Conservation (phyloP, 2,113 vertebrate species). For the Ancistrus triradiatus region DNA sequence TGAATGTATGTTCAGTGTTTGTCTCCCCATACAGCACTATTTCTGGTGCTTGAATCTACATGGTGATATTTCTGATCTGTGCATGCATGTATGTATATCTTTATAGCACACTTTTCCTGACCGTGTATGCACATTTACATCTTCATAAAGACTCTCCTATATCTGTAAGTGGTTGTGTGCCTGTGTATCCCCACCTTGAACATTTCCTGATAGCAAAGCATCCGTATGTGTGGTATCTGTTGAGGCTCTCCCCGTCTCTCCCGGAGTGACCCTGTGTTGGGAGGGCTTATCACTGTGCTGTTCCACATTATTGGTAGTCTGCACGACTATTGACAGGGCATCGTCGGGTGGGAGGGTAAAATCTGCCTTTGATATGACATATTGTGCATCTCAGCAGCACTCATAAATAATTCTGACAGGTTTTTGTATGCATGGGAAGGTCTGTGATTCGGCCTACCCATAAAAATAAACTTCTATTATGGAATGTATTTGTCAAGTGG, state of each 20-base stretch:
- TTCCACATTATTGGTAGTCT: constrained; percentile 97
- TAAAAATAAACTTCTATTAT: constrained; percentile 99
- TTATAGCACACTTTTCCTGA: too few species aligned
- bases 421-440: constrained; percentile 99
- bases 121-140: neutral
- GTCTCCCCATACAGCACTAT: too few species aligned
- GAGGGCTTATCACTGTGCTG: constrained; percentile 81
- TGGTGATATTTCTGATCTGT: too few species aligned
- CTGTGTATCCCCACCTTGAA: neutral
- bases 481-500: constrained; percentile 99
- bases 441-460: constrained; percentile 99
- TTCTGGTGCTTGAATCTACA: too few species aligned
- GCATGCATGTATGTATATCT: too few species aligned
- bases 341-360: constrained; percentile 82
- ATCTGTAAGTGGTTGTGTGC: constrained; percentile 5
- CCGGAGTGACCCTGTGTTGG: constrained; percentile 74
- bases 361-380: constrained; percentile 99
- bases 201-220: neutral
- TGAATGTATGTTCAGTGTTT: too few species aligned
- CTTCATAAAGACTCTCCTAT: neutral
- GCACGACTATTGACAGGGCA: constrained; percentile 97
- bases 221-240: constrained; percentile 22
- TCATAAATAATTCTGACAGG: constrained; percentile 99
- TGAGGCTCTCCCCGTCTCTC: constrained; percentile 56
- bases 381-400: constrained; percentile 99